Evolutionary conservation across 2,113 vertebrate genomes (phyloP).

Genomic region (Procapra przewalskii): DNA sequence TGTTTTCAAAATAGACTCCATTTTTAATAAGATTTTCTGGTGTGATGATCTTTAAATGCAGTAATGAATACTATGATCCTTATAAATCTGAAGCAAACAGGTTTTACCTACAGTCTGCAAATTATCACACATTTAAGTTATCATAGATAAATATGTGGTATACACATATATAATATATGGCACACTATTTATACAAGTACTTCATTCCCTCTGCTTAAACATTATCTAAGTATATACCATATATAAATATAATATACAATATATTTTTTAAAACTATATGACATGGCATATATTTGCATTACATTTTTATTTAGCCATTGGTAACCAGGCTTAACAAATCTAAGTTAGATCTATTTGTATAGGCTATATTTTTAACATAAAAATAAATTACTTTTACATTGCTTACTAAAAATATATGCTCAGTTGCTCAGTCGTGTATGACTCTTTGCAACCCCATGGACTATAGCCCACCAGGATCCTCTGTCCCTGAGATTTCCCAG

Average conservation of each 20-base stretch:
- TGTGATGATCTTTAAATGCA: background rate
- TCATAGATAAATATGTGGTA: background rate
- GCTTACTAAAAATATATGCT: background rate
- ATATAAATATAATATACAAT: background rate
- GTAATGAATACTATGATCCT: background rate
- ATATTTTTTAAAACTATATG: background rate
- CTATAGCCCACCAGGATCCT: background rate
- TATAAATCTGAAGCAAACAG: background rate
- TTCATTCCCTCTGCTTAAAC: background rate
- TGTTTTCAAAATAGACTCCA: background rate
- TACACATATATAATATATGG: background rate
- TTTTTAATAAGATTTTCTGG: background rate
- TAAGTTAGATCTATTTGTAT: background rate
- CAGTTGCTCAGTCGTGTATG: background rate
- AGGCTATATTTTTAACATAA: background rate
- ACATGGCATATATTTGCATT: background rate
- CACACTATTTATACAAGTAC: background rate
- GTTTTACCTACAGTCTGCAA: background rate
- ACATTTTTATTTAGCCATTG: slow-evolving; percentile 8
- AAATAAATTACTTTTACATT: background rate
- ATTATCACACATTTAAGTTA: background rate
- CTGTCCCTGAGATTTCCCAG: background rate
- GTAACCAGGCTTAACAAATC: background rate
- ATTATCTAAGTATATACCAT: background rate
- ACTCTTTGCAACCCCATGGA: background rate